phyloP scores from a whole-genome alignment of 92 coral and sea anemone genomes.

The Galaxea fascicularis region DNA sequence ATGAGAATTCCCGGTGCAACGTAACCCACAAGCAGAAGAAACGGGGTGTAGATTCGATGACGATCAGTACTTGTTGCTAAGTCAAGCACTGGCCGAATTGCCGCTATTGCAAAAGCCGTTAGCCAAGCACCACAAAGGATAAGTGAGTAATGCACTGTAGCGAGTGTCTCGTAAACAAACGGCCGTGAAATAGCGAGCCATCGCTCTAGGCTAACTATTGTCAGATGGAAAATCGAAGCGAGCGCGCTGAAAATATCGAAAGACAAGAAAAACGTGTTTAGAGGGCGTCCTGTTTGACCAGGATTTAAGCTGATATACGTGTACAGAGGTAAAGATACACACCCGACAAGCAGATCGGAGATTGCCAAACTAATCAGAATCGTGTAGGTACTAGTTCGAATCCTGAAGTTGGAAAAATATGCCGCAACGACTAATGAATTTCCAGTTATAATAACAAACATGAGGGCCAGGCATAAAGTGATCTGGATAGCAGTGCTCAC shows the following conservation, averaged over 20 bases:
- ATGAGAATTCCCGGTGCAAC: constrained; percentile 68
- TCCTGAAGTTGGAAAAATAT: constrained; percentile 70
- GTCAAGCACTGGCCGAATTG: constrained; percentile 59
- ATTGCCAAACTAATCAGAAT: constrained; percentile 84
- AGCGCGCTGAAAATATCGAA: constrained; percentile 93
- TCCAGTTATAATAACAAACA: constrained; percentile 67
- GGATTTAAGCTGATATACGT: constrained; percentile 51
- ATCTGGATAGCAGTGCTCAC: constrained; percentile 49
- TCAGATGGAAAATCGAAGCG: constrained; percentile 91
- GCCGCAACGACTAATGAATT: constrained; percentile 78
- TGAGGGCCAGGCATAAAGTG: constrained; percentile 52
- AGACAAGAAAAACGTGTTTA: constrained; percentile 63
- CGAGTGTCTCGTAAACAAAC: constrained; percentile 77
- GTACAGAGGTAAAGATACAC: constrained; percentile 82
- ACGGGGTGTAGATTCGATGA: constrained; percentile 49
- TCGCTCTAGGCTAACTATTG: constrained; percentile 88
- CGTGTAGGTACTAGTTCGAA: constrained; percentile 82
- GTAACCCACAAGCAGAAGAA: constrained; percentile 54
- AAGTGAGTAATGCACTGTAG: constrained; percentile 67
- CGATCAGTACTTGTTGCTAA: constrained; percentile 11
- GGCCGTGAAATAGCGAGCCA: constrained; percentile 92
- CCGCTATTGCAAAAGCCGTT: constrained; percentile 71
- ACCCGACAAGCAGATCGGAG: constrained; percentile 82
- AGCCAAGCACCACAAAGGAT: constrained; percentile 82
- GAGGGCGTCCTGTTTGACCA: neutral